Evolutionary conservation across 2,113 vertebrate genomes (phyloP).

Genomic region (Phycodurus eques): DNA sequence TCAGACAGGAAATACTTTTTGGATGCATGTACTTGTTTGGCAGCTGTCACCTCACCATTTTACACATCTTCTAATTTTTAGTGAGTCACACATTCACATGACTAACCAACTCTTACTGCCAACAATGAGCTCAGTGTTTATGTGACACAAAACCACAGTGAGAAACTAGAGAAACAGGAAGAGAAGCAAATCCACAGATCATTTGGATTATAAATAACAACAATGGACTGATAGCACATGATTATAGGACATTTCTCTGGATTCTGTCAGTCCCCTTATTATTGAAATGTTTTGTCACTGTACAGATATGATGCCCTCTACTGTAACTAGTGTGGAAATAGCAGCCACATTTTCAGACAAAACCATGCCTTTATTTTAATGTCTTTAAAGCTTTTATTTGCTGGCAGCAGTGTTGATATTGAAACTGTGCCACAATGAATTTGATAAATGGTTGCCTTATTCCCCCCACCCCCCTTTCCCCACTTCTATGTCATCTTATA

Average conservation of each 20-base stretch:
- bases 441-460: constrained; percentile 21
- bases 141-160: constrained; percentile 26
- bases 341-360: background rate
- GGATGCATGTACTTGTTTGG: constrained; percentile 6
- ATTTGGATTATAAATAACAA: constrained; percentile 7
- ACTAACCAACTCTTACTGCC: constrained; percentile 30
- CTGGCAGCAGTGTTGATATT: constrained; percentile 1
- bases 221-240: constrained; percentile 2
- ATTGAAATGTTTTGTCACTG: constrained; percentile 1
- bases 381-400: background rate
- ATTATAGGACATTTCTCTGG: constrained; percentile 4
- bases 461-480: constrained; percentile 14
- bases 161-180: constrained; percentile 6
- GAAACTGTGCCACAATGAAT: background rate
- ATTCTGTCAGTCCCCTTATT: constrained; percentile 16
- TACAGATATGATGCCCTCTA: constrained; percentile 57
- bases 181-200: background rate
- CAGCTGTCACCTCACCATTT: constrained; percentile 19
- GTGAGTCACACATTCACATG: constrained; percentile 42
- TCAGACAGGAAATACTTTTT: constrained; percentile 9
- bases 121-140: constrained; percentile 37
- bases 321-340: constrained; percentile 28
- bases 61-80: constrained; percentile 46
- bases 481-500: constrained; percentile 13
- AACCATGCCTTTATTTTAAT: background rate